A percentile compares a stretch with the other conserved stretches of the same genome.
Conservation (phyloP, 1,140 invertebrate genomes). For the Stegodyphus dumicola region DNA sequence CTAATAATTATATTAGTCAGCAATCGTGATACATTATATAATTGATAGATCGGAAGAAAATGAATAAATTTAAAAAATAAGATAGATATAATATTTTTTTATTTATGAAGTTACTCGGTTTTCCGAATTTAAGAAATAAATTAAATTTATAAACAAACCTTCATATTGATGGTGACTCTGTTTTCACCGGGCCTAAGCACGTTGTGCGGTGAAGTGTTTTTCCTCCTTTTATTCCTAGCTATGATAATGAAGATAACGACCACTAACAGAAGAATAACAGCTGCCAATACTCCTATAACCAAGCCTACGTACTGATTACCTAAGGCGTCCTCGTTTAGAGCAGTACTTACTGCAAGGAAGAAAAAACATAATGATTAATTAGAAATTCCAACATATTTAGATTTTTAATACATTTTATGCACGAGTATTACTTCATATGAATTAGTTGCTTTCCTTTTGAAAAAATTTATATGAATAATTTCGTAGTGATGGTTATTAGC, state of each 20-base stretch:
- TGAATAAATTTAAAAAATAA: no score
- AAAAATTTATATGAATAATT: no score
- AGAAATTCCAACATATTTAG: background rate
- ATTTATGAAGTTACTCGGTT: no score
- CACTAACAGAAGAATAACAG: slow-evolving; percentile 78
- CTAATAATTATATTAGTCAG: no score
- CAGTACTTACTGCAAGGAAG: slow-evolving; percentile 71
- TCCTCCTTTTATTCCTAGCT: slow-evolving; percentile 79
- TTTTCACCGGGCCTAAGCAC: slow-evolving; percentile 74
- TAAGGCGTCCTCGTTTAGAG: slow-evolving; percentile 71
- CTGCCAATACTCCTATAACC: slow-evolving; percentile 81
- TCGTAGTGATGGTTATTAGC: no score
- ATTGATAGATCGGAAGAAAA: no score
- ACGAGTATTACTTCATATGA: no score
- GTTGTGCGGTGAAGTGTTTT: slow-evolving; percentile 80
- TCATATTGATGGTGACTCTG: slow-evolving; percentile 76
- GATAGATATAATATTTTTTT: no score
- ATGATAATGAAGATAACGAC: slow-evolving; percentile 81
- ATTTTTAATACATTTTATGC: no score
- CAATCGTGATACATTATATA: no score
- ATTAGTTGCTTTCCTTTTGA: no score
- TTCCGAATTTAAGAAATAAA: no score
- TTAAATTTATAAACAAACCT: slow-evolving; percentile 68
- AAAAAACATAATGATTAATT: slow-evolving; percentile 4
- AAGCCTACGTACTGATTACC: slow-evolving; percentile 78